Base-by-base conservation (phyloP, 1,140 invertebrate species). In the Drosophila elegans region DNA sequence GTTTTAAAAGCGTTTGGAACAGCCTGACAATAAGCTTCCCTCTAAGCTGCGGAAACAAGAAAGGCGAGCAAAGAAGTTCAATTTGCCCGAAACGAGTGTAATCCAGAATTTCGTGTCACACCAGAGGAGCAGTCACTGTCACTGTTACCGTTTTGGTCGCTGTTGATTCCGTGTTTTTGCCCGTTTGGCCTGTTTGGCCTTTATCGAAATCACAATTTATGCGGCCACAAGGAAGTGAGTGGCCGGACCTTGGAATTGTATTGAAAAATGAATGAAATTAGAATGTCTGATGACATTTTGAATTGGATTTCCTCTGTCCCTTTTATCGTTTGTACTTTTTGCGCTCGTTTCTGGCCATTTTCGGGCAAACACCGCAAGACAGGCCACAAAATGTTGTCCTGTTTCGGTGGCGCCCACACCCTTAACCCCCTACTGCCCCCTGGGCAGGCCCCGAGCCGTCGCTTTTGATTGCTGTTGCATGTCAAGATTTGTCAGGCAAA, bases 231-330 rank as follows among this genome's bases (percentile, higher is more conserved):
- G 61, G 45, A 67, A 67, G 53, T 61, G 41, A 61, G 45, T 49
- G 46, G 53, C 52, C 46, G 61, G 56, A 59, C 42, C 63, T 80
- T 88, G 76, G 66, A 29, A 83, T 88, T 80, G 84, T 88, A 88
- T 88, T 89, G 84, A 89, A 88, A 89, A 88, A 88, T 89, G 80
- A 80, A 89, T 89, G 84, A 88, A 88, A 88, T 89, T 89, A 88
- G 84, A 88, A 88, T 88, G 84, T 89, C 84, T 88, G 83, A 86
- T 86, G 83, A 79, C 75, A 86, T 83, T 86, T 86, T 88, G 83
- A 88, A 86, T 88, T 86, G 83, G 83, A 88, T 88, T 83, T 88
- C 52, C 41, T 61, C 39, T 55, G 51, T 56, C 29, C n/a, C 48
- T 49, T 60, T 66, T 74, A 55, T 38, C 52, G 53, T 52, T 74